phyloP scores from a whole-genome alignment of 2,888 invertebrate species.

The Ichneumon xanthorius region DNA sequence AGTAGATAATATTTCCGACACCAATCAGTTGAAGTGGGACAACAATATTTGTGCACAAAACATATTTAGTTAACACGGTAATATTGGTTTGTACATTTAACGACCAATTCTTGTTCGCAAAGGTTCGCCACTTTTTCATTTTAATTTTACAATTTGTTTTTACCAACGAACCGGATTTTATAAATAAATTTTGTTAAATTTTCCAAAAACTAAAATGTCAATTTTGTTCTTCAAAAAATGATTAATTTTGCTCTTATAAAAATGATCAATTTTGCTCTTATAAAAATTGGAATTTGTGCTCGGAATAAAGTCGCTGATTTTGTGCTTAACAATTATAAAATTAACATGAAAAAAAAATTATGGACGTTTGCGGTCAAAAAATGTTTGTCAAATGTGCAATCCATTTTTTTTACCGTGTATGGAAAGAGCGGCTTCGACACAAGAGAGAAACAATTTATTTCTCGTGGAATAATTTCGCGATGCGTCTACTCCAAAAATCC shows the following conservation, averaged over 20 bases:
- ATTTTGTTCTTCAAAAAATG: no score
- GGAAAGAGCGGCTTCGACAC: not conserved
- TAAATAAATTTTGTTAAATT: not conserved
- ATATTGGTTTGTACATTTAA: not conserved
- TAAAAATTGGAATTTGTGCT: not conserved
- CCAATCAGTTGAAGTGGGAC: not conserved
- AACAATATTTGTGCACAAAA: not conserved
- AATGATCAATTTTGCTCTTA: not conserved
- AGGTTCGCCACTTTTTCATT: not conserved
- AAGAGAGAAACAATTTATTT: slow-evolving; percentile 1
- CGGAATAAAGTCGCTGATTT: not conserved
- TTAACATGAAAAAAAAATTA: not conserved
- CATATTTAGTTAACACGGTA: not conserved
- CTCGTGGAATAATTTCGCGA: slow-evolving; percentile 8
- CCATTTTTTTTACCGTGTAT: not conserved
- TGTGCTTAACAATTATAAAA: not conserved
- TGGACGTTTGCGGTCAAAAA: not conserved
- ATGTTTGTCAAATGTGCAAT: not conserved
- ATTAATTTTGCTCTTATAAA: not conserved
- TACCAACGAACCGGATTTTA: not conserved
- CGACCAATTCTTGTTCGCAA: not conserved
- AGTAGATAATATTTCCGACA: slow-evolving; percentile 3
- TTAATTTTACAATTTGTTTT: not conserved
- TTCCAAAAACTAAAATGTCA: not conserved
- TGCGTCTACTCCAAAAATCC: slow-evolving; percentile 11